phyloP scores from a whole-genome alignment of 2,797 vertebrate species.

The Anniella stebbinsi region DNA sequence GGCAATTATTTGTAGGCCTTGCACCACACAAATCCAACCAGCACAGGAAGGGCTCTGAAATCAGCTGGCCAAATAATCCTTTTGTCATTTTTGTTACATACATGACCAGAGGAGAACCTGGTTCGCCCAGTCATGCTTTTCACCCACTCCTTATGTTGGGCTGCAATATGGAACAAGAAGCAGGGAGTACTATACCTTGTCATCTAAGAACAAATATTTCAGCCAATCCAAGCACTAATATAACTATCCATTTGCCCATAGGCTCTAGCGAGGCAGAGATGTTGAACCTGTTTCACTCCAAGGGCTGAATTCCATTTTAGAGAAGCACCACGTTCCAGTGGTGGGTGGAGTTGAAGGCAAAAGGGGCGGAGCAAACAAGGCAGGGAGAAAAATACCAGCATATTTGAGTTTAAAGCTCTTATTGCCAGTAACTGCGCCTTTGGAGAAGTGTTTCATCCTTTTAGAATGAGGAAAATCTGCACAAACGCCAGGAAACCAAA shows the following conservation, averaged over 20 bases:
- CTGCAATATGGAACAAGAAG: fast-evolving
- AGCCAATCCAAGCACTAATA: neutral
- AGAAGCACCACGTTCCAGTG: too few species aligned
- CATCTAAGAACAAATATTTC: neutral
- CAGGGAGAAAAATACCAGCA: too few species aligned
- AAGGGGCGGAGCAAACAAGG: too few species aligned
- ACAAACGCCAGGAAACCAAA: too few species aligned
- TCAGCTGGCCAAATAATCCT: neutral
- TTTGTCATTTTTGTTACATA: neutral
- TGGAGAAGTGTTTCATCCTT: too few species aligned
- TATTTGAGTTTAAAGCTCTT: too few species aligned
- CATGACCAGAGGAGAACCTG: neutral
- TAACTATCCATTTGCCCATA: neutral
- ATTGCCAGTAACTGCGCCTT: too few species aligned
- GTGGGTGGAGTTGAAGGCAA: too few species aligned
- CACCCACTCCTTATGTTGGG: neutral
- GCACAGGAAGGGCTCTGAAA: conserved; percentile 1
- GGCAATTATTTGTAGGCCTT: neutral
- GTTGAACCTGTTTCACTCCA: too few species aligned
- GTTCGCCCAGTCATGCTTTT: neutral
- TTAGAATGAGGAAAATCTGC: too few species aligned
- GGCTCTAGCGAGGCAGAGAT: too few species aligned
- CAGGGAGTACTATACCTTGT: neutral
- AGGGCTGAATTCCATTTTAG: too few species aligned
- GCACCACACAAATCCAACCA: neutral